Evolutionary conservation across 35 echinoderm and acorn worm species (phyloP).

Genomic region (Ophiothrix spiculata): DNA sequence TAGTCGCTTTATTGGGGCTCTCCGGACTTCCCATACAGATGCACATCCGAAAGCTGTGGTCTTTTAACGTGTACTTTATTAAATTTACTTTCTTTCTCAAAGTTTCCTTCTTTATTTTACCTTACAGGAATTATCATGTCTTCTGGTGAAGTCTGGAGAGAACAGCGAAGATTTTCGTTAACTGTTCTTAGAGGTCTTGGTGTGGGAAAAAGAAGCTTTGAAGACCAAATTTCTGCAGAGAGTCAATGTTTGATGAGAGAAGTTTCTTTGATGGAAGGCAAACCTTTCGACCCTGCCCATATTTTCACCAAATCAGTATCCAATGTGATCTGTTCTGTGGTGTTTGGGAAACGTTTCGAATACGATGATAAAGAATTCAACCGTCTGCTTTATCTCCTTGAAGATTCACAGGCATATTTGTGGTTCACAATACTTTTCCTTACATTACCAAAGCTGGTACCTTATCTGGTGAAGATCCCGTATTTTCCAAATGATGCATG

Average conservation of each 20-base stretch:
- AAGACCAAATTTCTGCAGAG: slow-evolving; percentile 16
- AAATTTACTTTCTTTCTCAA: no score
- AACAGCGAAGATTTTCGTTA: slow-evolving; percentile 18
- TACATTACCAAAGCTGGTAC: background rate
- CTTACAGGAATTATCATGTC: background rate
- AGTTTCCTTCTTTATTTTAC: no score
- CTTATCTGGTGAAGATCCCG: background rate
- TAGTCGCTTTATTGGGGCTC: no score
- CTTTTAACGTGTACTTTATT: no score
- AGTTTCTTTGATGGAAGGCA: background rate
- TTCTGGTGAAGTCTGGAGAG: slow-evolving; percentile 28
- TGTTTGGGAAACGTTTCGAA: slow-evolving; percentile 29
- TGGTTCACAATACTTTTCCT: background rate
- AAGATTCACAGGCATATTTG: background rate
- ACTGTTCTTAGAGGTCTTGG: slow-evolving; percentile 31
- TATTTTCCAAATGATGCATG: background rate
- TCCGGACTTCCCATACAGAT: no score
- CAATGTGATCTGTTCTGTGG: slow-evolving; percentile 38
- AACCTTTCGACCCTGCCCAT: slow-evolving; percentile 22
- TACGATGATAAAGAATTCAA: background rate
- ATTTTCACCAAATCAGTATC: slow-evolving; percentile 28
- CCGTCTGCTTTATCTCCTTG: background rate
- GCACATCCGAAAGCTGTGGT: no score
- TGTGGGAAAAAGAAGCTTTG: slow-evolving; percentile 37
- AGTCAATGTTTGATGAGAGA: background rate